Conservation (phyloP, 2,797 vertebrate species). For the Pelochelys cantorii region DNA sequence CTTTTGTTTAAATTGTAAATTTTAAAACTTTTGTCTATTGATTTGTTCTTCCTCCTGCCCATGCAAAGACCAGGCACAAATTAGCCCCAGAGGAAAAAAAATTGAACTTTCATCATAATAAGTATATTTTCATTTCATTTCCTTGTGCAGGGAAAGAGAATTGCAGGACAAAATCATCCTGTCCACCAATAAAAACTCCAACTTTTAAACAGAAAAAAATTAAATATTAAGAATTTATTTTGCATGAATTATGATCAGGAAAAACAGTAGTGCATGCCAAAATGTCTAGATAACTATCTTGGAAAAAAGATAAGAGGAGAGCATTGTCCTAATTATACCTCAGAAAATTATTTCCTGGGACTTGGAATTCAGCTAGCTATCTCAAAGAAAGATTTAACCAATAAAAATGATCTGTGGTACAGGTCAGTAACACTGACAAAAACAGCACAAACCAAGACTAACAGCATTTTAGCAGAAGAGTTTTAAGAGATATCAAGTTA, state of each 20-base stretch:
- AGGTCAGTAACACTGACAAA: not conserved
- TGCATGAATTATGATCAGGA: not conserved
- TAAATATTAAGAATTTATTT: not conserved
- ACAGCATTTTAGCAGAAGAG: not conserved
- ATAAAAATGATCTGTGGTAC: not conserved
- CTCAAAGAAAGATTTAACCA: not conserved
- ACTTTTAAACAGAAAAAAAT: not conserved
- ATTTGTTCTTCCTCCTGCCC: not conserved
- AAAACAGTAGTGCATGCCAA: not conserved
- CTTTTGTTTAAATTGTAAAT: not conserved
- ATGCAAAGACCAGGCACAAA: not conserved
- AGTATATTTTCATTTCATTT: not conserved
- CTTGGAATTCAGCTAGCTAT: not conserved
- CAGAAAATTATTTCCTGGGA: not conserved
- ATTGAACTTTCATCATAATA: not conserved
- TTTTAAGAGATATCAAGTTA: not conserved
- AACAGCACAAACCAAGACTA: not conserved
- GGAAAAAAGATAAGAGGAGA: not conserved
- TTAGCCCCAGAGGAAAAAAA: not conserved
- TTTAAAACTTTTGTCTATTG: not conserved
- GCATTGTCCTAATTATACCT: fast-evolving
- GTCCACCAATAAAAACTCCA: not conserved
- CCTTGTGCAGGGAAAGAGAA: not conserved
- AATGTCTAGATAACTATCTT: not conserved
- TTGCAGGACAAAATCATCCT: not conserved